Conservation (phyloP, 2,797 vertebrate genomes). For the Anisognathus igniventris region DNA sequence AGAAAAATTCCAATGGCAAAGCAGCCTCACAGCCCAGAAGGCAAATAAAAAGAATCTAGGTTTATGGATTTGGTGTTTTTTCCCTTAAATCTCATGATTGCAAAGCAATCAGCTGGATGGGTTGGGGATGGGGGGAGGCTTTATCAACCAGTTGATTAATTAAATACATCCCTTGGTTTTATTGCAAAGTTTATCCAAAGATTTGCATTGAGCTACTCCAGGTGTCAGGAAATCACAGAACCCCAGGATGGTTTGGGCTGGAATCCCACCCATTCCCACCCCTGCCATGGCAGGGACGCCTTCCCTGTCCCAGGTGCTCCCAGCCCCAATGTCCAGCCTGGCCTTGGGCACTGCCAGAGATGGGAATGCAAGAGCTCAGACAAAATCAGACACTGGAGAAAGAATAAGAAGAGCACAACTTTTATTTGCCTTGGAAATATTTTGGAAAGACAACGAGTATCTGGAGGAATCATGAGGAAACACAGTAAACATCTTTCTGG, state of each 20-base stretch:
- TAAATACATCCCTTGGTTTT: not conserved
- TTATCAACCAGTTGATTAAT: not conserved
- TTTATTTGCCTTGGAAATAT: not conserved
- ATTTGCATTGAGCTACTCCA: rapidly evolving
- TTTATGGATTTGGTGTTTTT: not conserved
- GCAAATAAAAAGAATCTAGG: not conserved
- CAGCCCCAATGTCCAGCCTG: rapidly evolving
- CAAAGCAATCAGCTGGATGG: not conserved
- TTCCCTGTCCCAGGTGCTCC: not conserved
- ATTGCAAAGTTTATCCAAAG: not conserved
- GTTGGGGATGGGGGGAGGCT: rapidly evolving
- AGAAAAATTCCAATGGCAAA: not conserved
- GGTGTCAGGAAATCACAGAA: not conserved
- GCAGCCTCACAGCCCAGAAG: not conserved
- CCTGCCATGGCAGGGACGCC: not conserved
- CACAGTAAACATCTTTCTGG: not conserved
- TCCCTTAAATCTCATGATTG: not conserved
- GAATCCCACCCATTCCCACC: not conserved
- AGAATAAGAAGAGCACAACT: not conserved
- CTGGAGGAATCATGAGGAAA: not conserved
- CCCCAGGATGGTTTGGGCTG: not conserved
- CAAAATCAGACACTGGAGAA: not conserved
- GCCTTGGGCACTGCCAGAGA: not conserved
- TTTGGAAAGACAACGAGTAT: not conserved
- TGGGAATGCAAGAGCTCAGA: not conserved